Percentiles rank a stretch among this genome's conserved stretches.
phyloP scores from a whole-genome alignment of 2,888 invertebrate genomes.

The Listrodromus nycthemerus region DNA sequence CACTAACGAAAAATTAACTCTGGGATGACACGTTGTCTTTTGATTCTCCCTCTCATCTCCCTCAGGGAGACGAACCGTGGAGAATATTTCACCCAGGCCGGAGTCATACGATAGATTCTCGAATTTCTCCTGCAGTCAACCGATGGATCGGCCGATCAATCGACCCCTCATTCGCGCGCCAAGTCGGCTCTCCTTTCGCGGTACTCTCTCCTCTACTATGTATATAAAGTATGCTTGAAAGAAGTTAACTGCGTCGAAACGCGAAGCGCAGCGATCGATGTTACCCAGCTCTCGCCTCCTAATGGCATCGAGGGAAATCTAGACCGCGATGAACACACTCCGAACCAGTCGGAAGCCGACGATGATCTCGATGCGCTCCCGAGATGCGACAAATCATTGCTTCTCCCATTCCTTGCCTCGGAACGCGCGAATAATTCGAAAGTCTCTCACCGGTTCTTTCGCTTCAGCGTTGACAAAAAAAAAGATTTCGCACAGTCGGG shows the following conservation, averaged over 20 bases:
- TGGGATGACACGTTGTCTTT: too few relatives aligned
- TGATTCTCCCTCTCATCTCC: background rate
- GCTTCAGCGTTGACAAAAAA: conserved; percentile 20
- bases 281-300: conserved; percentile 55
- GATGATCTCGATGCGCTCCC: conserved; percentile 21
- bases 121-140: conserved; percentile 18
- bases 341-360: conserved; percentile 44
- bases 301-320: conserved; percentile 65
- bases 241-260: conserved; percentile 53
- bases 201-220: conserved; percentile 61
- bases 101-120: conserved; percentile 13
- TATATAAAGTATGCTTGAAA: conserved; percentile 30
- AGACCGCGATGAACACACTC: conserved; percentile 59
- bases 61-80: background rate
- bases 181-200: conserved; percentile 53
- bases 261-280: conserved; percentile 50
- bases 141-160: conserved; percentile 50
- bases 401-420: conserved; percentile 4
- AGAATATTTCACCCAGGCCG: background rate
- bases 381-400: conserved; percentile 16
- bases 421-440: conserved; percentile 25
- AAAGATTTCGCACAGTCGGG: background rate
- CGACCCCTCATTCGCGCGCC: conserved; percentile 21
- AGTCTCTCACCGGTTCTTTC: conserved; percentile 6
- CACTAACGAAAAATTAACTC: too few relatives aligned